A percentile compares a stretch with the other conserved stretches of the same genome.
Evolutionary conservation across 2,888 invertebrate genomes (phyloP).

Genomic region (Tipula helvola): DNA sequence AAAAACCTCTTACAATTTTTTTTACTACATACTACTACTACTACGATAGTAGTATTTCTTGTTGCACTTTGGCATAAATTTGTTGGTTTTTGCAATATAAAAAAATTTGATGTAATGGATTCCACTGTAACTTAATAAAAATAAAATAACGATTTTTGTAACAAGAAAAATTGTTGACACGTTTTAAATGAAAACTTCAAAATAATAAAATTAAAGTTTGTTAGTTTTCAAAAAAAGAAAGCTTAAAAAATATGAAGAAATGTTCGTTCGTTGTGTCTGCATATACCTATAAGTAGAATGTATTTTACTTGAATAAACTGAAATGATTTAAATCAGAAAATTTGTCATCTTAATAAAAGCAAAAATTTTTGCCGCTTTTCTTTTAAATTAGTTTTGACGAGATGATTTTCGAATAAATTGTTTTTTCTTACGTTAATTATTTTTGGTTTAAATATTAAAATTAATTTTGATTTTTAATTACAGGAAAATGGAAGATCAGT

Average conservation of each 20-base stretch:
- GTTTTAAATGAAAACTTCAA: background rate
- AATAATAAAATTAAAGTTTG: background rate
- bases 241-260: background rate
- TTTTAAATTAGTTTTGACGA: background rate
- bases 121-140: background rate
- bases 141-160: background rate
- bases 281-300: background rate
- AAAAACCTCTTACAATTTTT: background rate
- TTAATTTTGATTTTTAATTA: constrained; percentile 19
- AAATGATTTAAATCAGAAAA: background rate
- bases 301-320: background rate
- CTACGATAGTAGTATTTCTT: background rate
- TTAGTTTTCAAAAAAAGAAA: background rate
- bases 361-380: background rate
- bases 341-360: background rate
- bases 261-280: background rate
- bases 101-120: background rate
- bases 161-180: background rate
- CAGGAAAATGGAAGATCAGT: constrained; percentile 85
- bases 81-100: background rate
- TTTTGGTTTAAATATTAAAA: background rate
- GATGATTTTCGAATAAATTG: background rate
- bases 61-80: background rate
- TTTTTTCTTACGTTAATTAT: background rate
- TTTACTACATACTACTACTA: background rate